Conservation (phyloP, 2,797 vertebrate genomes). For the Anguilla anguilla region DNA sequence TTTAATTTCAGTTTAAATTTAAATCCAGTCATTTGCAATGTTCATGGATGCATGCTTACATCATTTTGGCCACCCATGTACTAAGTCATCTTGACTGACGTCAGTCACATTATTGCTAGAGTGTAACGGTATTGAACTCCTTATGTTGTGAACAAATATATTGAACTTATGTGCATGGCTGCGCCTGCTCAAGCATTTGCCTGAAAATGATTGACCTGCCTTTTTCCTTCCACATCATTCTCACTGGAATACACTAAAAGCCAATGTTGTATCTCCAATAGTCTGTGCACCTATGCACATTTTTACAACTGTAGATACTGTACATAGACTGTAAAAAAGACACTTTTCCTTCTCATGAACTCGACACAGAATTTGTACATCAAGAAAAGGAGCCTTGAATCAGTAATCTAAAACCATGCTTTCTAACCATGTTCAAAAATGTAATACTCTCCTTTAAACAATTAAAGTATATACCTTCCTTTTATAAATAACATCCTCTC, state of each 20-base stretch:
- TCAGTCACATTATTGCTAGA: background rate
- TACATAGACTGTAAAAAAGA: background rate
- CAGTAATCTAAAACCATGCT: background rate
- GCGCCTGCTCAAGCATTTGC: background rate
- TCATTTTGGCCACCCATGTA: background rate
- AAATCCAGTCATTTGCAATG: background rate
- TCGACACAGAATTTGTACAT: background rate
- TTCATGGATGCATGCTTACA: background rate
- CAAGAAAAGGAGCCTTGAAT: background rate
- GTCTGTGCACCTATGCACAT: background rate
- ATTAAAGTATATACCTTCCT: background rate
- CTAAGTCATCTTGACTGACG: slow-evolving; percentile 23
- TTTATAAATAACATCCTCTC: background rate
- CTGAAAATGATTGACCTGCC: background rate
- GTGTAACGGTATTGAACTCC: slow-evolving; percentile 28
- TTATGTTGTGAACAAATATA: slow-evolving; percentile 12
- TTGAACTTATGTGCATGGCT: background rate
- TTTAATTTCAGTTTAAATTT: slow-evolving; percentile 17
- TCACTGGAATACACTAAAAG: background rate
- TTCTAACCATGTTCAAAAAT: background rate
- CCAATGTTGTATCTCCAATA: background rate
- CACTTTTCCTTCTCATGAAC: background rate
- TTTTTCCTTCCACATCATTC: slow-evolving; percentile 8
- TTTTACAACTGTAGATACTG: background rate
- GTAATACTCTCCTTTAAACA: background rate